Evolutionary conservation across 1,140 invertebrate species (phyloP).

Genomic region (Drosophila carrolli): DNA sequence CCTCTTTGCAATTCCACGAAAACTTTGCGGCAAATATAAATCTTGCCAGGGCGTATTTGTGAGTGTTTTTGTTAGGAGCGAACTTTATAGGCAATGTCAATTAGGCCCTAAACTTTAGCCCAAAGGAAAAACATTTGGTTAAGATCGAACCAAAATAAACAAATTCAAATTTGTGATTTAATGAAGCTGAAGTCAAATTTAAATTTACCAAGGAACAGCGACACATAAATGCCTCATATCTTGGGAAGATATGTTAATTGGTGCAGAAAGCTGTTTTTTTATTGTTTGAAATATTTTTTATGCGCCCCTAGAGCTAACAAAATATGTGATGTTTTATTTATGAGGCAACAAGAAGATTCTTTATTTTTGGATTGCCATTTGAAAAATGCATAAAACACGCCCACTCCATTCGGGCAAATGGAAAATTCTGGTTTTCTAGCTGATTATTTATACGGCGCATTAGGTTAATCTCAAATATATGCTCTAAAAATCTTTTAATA

Average conservation of each 20-base stretch:
- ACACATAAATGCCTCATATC: conserved; percentile 14
- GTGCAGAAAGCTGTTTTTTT: conserved; percentile 56
- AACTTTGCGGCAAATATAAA: conserved; percentile 62
- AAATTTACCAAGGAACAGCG: conserved; percentile 15
- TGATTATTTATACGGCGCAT: conserved; percentile 74
- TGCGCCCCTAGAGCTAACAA: conserved; percentile 16
- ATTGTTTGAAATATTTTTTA: conserved; percentile 46
- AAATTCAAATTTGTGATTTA: conserved; percentile 66
- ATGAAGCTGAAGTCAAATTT: conserved; percentile 71
- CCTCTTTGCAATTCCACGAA: conserved; percentile 52
- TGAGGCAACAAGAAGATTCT: conserved; percentile 30
- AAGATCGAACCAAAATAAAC: conserved; percentile 44
- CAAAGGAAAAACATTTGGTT: conserved; percentile 43
- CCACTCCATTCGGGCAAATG: conserved; percentile 40
- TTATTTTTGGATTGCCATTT: conserved; percentile 54
- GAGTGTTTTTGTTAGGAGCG: conserved; percentile 37
- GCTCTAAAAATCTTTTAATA: conserved; percentile 38
- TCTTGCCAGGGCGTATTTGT: conserved; percentile 24
- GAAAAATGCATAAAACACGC: conserved; percentile 68
- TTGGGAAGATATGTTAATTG: conserved; percentile 54
- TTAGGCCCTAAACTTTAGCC: conserved; percentile 49
- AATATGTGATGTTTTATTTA: conserved; percentile 68
- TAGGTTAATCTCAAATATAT: conserved; percentile 47
- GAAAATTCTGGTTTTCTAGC: conserved; percentile 35
- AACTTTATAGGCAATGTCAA: conserved; percentile 62